These are phyloP conservation scores for Phania funesta DNA, from an alignment of 2,888 invertebrate genomes.

Conservation along the genomic window DNA sequence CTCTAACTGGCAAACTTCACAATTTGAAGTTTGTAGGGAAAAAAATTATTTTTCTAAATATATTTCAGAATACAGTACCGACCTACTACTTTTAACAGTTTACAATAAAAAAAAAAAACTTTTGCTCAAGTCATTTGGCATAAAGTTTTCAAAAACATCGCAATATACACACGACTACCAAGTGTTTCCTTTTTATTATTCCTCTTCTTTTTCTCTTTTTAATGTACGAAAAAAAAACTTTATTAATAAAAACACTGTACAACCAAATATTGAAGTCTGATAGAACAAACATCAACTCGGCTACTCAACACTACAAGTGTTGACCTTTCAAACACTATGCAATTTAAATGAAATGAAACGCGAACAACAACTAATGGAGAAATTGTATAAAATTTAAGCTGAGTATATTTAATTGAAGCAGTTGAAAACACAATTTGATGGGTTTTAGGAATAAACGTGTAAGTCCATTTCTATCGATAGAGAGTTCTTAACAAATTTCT, in stretches of 20 bases:
- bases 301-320: slow-evolving; percentile 48
- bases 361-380: not conserved
- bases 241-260: slow-evolving; percentile 50
- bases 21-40: too few relatives aligned
- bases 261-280: slow-evolving; percentile 54
- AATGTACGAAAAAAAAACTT: slow-evolving; percentile 31
- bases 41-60: too few relatives aligned
- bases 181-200: slow-evolving; percentile 45
- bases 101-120: not conserved
- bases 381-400: not conserved
- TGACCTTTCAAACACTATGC: slow-evolving; percentile 42
- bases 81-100: too few relatives aligned
- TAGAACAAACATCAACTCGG: slow-evolving; percentile 35
- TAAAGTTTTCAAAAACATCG: slow-evolving; percentile 54
- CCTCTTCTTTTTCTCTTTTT: not conserved
- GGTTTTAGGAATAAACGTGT: too few relatives aligned
- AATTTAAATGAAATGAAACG: slow-evolving; percentile 7
- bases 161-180: slow-evolving; percentile 44
- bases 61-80: too few relatives aligned
- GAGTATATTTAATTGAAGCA: not conserved
- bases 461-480: too few relatives aligned
- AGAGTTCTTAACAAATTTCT: too few relatives aligned
- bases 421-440: not conserved
- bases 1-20: too few relatives aligned
- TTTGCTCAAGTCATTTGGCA: slow-evolving; percentile 49